Evolutionary conservation across 2,888 invertebrate species (phyloP), one percentile per base, ranked within the genome.

Genomic region (Linnaemya tessellans): DNA sequence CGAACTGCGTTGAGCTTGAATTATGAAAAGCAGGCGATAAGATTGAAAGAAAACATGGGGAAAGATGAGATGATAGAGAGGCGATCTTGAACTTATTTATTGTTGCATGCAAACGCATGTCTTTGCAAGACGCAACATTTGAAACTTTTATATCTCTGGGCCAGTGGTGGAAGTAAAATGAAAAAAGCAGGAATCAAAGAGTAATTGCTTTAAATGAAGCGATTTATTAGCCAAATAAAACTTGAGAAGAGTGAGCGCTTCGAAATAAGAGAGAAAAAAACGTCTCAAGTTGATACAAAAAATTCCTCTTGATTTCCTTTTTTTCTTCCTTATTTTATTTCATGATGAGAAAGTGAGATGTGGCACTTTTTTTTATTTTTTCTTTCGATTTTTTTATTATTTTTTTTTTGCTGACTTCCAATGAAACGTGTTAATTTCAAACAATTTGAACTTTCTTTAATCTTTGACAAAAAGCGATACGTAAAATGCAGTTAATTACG

Each of bases 351-450:
- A 71, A 65, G 71, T 78, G 58, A 77, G 71, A 60, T 58, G 58
- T 77, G 71, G 82, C 51, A 71, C 65, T 71, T 78, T 65, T 71
- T 56, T 2, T 60, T 65, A n/a, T n/a, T n/a, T n/a, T n/a, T n/a
- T n/a, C 22, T 18, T 18, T 35, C 35, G 15, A 1, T 49, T 22
- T 3, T 51, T 9, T 46, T 41, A 1, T 41, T 54, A 1, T 1
- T 70, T 64, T 11, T n/a, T 65, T 49, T 65, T n/a, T 80, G 18
- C 38, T 38, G 9, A 60, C 71, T 82, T 60, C 58, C 70, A 85
- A 82, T 75, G 85, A 82, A 85, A 85, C 85, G 85, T 85, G 85
- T 85, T 85, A 85, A 85, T 82, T 85, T 85, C 85, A 85, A 85
- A 85, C 85, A 82, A 82, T 68, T 85, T 82, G 79, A 80, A 85